Base-by-base conservation (phyloP, 2,113 vertebrate species). In the Nothoprocta pentlandii region DNA sequence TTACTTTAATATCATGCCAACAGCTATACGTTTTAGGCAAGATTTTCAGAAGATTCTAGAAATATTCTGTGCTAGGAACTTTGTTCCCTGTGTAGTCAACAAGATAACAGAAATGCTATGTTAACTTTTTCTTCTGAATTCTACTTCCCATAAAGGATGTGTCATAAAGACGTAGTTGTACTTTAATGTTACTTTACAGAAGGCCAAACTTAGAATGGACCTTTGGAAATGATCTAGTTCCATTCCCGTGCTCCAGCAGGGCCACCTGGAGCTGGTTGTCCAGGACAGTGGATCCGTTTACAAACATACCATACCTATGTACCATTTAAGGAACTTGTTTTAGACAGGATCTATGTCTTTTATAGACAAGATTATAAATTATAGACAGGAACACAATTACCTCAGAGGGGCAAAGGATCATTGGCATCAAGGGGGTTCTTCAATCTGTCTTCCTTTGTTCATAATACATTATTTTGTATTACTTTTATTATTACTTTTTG, bases 271-370 rank as follows among this genome's bases (percentile, higher is more conserved):
- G 30, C 28, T 17, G 54, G 28, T 5, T 32, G 54, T 30, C 16
- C 16, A 30, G 28, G 54, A 32, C 5, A 9, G 54, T 58, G 54
- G 30, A 58, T 58, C 28, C 54, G 3, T 17, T 58, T 58, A 17
- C 12, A 34, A n/a, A 61, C n/a, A 54, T 62, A 28, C 59, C 21
- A 36, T 39, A 36, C 11, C 6, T 6, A 53, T 22, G 10, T 22
- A 22, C 2, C 0, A 0, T 56, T 80, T 6, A 20, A 15, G 12
- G 17, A 73, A 11, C 15, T 78, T 39, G 8, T 39, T 39, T 39
- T 39, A 39, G 36, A 39, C 36, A 39, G 36, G 8, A 39, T 8
- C 36, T 39, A 39, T 39, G 36, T 39, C 36, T 39, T 39, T 39
- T 39, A 39, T 39, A 39, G 36, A 39, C 36, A 39, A 8, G 36